Base-by-base conservation (phyloP, 2,888 invertebrate genomes). In the Mythimna loreyi region DNA sequence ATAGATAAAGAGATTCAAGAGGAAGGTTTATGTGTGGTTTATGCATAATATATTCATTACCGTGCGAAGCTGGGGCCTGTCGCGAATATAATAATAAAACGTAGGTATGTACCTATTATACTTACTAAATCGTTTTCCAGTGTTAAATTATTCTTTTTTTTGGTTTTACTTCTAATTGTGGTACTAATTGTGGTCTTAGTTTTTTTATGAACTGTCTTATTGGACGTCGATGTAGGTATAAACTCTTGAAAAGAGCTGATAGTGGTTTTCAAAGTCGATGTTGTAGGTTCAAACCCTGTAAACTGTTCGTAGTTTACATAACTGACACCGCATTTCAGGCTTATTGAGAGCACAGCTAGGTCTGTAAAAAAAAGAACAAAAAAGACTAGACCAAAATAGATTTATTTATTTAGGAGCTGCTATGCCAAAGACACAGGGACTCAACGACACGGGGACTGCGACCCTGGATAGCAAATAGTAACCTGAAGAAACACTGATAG, bases 271-370 rank as follows among this genome's bases (percentile, higher is more conserved):
- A 8, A 8, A 25, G 45, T 28, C 4, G 3, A 25, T 21, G 50
- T 16, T 19, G n/a, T 2, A 13, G 33, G 16, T 7, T 82, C 81
- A 50, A 92, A 92, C 0, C 91, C 92, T n/a, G 71, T 72, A 61
- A 92, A 92, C 21, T 87, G 76, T 7, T 89, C 83, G 65, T 88
- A 92, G 28, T 82, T 86, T 2, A 87, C 88, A 61, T 80, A 86
- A 62, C 87, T 74, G n/a, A 67, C 36, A 56, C 86, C 73, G 25
- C 45, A 43, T 7, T 67, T 58, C 9, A 85, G 36, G 52, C 80
- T 75, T 62, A 66, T 58, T 59, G 43, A 74, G 45, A 78, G 47
- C 9, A 78, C 49, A 8, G 36, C 25, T 1, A 78, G 19, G 65
- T 40, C 82, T 82, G 78, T 21, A 16, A 23, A n/a, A 57, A 61